Conservation (phyloP, 1,140 invertebrate genomes). For the Megathymus violae region DNA sequence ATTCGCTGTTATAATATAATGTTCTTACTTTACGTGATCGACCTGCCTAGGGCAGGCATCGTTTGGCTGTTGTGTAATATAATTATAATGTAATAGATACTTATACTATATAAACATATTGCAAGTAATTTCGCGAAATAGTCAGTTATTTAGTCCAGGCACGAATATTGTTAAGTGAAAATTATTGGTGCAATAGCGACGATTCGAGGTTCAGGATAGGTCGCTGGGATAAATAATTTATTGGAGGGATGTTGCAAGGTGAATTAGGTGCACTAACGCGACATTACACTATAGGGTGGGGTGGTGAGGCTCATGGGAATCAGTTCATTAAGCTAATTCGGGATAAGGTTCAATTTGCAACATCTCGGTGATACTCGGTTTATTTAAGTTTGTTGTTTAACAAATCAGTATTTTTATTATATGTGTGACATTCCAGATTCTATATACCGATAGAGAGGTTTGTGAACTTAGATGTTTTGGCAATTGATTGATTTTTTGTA, state of each 20-base stretch:
- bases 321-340: slow-evolving; percentile 41
- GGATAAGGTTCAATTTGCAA: slow-evolving; percentile 57
- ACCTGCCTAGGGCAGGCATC: slow-evolving; percentile 47
- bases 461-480: slow-evolving; percentile 51
- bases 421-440: slow-evolving; percentile 81
- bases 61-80: slow-evolving; percentile 72
- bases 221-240: slow-evolving; percentile 53
- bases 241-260: slow-evolving; percentile 66
- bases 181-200: slow-evolving; percentile 63
- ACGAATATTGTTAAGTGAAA: slow-evolving; percentile 49
- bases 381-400: slow-evolving; percentile 75
- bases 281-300: slow-evolving; percentile 18
- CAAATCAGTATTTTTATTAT: slow-evolving; percentile 80
- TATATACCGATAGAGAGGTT: slow-evolving; percentile 55
- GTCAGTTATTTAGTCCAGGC: slow-evolving; percentile 52
- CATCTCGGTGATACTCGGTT: slow-evolving; percentile 55
- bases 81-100: slow-evolving; percentile 42
- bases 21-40: slow-evolving; percentile 52
- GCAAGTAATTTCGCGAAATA: slow-evolving; percentile 53
- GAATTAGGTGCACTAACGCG: slow-evolving; percentile 44
- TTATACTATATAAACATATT: slow-evolving; percentile 37
- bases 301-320: slow-evolving; percentile 42
- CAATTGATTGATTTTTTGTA: slow-evolving; percentile 48
- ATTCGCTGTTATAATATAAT: slow-evolving; percentile 57
- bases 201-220: slow-evolving; percentile 50